A percentile compares a stretch with the other conserved stretches of the same genome.
Evolutionary conservation across 2,113 vertebrate species (phyloP).

Genomic region (Ammospiza nelsoni): DNA sequence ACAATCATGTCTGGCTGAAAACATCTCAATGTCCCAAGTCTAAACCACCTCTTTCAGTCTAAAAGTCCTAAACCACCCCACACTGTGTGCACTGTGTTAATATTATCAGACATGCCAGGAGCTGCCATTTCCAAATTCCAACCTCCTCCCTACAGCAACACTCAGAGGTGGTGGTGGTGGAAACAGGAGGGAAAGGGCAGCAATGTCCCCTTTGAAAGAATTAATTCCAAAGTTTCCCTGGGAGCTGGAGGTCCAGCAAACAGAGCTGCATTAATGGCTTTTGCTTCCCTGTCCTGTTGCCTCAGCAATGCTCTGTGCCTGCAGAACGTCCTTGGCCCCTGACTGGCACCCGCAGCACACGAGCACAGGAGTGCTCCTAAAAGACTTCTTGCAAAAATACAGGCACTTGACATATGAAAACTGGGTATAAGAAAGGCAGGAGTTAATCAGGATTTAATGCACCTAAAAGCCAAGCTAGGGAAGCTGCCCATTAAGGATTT

Average conservation of each 20-base stretch:
- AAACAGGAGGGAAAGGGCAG: not conserved
- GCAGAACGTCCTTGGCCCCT: not conserved
- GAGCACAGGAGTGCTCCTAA: not conserved
- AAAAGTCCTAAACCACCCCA: not conserved
- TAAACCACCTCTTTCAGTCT: not conserved
- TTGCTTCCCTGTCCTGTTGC: not conserved
- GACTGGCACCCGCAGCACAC: not conserved
- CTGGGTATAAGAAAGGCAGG: not conserved
- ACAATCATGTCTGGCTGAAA: not conserved
- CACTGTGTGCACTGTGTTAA: not conserved
- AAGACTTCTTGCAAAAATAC: not conserved
- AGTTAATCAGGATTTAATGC: slow-evolving; percentile 9
- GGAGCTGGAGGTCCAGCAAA: not conserved
- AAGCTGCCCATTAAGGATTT: not conserved
- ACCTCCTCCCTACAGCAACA: not conserved
- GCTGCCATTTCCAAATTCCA: not conserved
- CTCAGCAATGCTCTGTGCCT: not conserved
- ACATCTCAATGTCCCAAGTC: not conserved
- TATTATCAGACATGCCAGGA: rapidly evolving
- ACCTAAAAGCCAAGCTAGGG: not conserved
- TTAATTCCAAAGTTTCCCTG: not conserved
- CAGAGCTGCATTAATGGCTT: not conserved
- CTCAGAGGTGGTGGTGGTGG: not conserved
- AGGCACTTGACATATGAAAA: slow-evolving; percentile 28
- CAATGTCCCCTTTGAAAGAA: not conserved